These are phyloP conservation scores for Creontiades dilutus DNA, from an alignment of 2,888 invertebrate genomes.

Conservation along the genomic window DNA sequence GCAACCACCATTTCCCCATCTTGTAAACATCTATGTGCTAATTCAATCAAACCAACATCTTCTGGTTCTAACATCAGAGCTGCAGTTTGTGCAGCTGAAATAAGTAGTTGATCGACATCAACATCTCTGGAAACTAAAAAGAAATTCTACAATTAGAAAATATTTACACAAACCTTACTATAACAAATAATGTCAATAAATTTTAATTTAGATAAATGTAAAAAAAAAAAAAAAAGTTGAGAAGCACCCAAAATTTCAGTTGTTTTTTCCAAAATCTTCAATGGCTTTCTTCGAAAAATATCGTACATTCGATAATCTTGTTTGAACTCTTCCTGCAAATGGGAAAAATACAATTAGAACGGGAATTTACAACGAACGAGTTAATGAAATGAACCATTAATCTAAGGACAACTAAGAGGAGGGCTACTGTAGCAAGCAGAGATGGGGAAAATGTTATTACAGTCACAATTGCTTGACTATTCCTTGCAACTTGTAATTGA, in stretches of 20 bases:
- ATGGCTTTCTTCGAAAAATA: background rate
- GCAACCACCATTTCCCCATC: background rate
- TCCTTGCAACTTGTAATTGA: too few species aligned
- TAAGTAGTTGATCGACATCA: background rate
- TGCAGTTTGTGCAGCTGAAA: background rate
- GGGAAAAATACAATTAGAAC: background rate
- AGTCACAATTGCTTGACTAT: too few species aligned
- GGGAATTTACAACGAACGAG: background rate
- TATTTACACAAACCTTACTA: background rate
- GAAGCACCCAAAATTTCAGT: conserved; percentile 8
- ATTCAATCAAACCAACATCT: conserved; percentile 50
- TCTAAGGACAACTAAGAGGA: too few species aligned
- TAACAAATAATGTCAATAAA: background rate
- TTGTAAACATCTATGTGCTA: conserved; percentile 40
- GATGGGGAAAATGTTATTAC: too few species aligned
- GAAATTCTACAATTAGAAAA: background rate
- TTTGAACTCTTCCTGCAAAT: conserved; percentile 41
- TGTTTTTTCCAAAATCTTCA: conserved; percentile 23
- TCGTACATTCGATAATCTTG: conserved; percentile 1
- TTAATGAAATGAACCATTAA: too few species aligned
- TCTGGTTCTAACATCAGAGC: conserved; percentile 28
- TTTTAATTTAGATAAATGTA: too few species aligned
- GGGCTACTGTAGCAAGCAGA: too few species aligned
- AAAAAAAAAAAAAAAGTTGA: too few species aligned
- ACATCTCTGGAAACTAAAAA: background rate